Percentiles rank a stretch among this genome's conserved stretches.
These are phyloP conservation scores for Mamestra brassicae DNA, from an alignment of 2,888 invertebrate genomes.

Conservation along the genomic window DNA sequence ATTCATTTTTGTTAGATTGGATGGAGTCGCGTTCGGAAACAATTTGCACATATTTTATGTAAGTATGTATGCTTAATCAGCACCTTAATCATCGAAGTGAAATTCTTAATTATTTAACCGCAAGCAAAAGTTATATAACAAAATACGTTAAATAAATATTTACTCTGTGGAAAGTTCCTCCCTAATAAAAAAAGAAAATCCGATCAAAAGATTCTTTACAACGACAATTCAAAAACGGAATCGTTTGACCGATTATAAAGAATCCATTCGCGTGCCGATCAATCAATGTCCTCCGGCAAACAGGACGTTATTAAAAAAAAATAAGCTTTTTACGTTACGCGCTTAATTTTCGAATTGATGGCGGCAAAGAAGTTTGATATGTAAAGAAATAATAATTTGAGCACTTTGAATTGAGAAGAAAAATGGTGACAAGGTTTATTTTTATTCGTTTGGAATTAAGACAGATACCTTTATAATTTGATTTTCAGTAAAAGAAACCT, in stretches of 20 bases:
- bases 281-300: conserved; percentile 66
- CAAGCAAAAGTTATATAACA: not conserved
- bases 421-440: conserved; percentile 14
- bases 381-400: conserved; percentile 50
- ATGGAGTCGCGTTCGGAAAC: too few relatives aligned
- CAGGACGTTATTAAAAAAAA: conserved; percentile 58
- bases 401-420: conserved; percentile 2
- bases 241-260: conserved; percentile 64
- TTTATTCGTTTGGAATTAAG: not conserved
- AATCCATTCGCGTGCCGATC: conserved; percentile 64
- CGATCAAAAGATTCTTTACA: conserved; percentile 41
- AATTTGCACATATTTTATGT: too few relatives aligned
- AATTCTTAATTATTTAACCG: not conserved
- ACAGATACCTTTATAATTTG: not conserved
- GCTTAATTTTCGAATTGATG: conserved; percentile 50
- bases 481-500: not conserved
- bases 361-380: conserved; percentile 12
- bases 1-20: too few relatives aligned
- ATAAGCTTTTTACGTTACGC: conserved; percentile 41
- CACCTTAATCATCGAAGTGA: not conserved
- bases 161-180: conserved; percentile 21
- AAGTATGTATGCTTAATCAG: too few relatives aligned
- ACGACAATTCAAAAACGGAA: conserved; percentile 58
- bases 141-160: conserved; percentile 30
- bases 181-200: conserved; percentile 35